A percentile compares a stretch with the other conserved stretches of the same genome.
These are phyloP conservation scores for Artibeus lituratus DNA, from an alignment of 2,797 vertebrate genomes.

Conservation along the genomic window DNA sequence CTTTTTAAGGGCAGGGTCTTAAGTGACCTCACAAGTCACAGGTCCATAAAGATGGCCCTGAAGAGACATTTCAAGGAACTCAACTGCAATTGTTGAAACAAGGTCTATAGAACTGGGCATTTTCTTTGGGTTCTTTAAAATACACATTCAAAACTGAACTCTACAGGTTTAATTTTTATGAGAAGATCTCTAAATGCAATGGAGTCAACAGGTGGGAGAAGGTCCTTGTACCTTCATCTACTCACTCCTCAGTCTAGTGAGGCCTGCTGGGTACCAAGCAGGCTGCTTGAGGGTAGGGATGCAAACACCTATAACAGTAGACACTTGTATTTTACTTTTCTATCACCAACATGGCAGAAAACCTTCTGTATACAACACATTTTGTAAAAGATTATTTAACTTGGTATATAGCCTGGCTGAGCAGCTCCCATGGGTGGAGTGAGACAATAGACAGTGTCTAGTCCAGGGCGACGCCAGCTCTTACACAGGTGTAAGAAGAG, in stretches of 20 bases:
- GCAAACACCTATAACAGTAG: neutral
- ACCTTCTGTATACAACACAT: neutral
- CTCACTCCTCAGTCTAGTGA: neutral
- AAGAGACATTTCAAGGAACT: neutral
- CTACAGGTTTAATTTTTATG: too few relatives aligned
- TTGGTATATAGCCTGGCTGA: neutral
- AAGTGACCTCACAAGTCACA: neutral
- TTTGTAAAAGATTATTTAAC: neutral
- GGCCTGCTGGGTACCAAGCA: neutral
- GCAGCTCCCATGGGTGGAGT: neutral
- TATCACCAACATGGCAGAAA: neutral
- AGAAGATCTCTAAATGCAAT: neutral
- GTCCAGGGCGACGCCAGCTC: too few relatives aligned
- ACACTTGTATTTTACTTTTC: neutral
- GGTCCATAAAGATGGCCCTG: neutral
- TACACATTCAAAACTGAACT: neutral
- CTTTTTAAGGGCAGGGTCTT: neutral
- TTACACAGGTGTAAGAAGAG: neutral
- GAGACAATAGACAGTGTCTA: rapidly evolving
- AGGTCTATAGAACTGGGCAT: neutral
- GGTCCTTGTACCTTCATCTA: rapidly evolving
- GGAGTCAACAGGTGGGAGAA: neutral
- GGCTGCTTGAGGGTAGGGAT: neutral
- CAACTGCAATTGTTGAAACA: neutral
- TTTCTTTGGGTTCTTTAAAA: neutral